These are phyloP conservation scores for Triplophysa rosa DNA, from an alignment of 2,113 vertebrate species.

Conservation along the genomic window DNA sequence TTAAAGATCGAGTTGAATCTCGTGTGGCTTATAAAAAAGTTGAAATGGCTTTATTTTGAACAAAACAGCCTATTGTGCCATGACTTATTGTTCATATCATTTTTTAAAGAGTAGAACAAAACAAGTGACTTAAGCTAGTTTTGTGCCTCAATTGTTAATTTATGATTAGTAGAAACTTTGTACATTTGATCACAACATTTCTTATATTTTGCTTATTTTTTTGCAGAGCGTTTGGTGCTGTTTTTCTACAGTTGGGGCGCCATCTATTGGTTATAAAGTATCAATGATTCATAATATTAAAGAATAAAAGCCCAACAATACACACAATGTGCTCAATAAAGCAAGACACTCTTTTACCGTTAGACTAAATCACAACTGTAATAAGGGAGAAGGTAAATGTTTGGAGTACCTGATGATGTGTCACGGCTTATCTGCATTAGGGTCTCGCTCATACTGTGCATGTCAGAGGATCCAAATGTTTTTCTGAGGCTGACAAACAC, in stretches of 20 bases:
- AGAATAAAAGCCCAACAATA: neutral
- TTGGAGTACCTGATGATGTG: slow-evolving; percentile 24
- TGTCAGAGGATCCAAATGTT: slow-evolving; percentile 53
- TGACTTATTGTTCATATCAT: no score
- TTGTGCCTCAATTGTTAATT: no score
- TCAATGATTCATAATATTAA: neutral
- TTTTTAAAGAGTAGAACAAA: no score
- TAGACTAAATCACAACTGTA: neutral
- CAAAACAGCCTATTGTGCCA: no score
- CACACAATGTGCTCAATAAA: neutral
- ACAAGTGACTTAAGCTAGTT: no score
- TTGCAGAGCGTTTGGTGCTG: neutral
- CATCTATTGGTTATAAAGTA: slow-evolving; percentile 23
- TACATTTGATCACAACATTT: neutral
- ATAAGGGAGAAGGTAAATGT: neutral
- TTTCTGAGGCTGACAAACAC: slow-evolving; percentile 55
- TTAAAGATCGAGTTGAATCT: no score
- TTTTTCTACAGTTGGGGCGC: neutral
- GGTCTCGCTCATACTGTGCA: slow-evolving; percentile 40
- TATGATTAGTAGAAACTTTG: no score
- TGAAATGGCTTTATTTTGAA: no score
- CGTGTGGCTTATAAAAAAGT: no score
- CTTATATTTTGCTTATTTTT: neutral
- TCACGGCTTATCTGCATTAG: slow-evolving; percentile 1
- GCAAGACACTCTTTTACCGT: neutral